Conservation (phyloP, 2,797 vertebrate genomes). For the Alosa sapidissima region DNA sequence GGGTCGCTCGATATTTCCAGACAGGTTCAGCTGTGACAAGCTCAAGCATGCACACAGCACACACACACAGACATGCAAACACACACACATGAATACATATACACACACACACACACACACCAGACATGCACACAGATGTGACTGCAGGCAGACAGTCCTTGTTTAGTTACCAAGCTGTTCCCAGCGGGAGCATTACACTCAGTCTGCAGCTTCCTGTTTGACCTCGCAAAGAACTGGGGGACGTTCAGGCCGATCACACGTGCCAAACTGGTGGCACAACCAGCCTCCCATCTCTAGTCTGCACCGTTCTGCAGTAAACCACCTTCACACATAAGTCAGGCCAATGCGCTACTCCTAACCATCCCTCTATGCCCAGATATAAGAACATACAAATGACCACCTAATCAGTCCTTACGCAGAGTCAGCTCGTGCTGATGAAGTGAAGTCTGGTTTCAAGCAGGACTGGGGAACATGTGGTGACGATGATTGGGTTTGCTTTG, state of each 20-base stretch:
- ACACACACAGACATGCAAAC: not conserved
- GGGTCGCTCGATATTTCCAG: not conserved
- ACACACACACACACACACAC: not conserved
- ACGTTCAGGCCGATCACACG: not conserved
- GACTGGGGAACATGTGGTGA: not conserved
- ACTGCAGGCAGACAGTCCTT: not conserved
- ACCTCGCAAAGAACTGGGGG: conserved; percentile 30
- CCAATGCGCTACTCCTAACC: not conserved
- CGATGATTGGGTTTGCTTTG: not conserved
- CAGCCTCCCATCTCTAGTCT: not conserved
- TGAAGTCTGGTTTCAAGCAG: not conserved
- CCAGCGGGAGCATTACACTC: not conserved
- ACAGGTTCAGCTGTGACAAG: not conserved
- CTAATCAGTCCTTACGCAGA: not conserved
- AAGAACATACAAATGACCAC: not conserved
- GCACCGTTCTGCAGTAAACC: not conserved
- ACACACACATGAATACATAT: not conserved
- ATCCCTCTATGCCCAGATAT: not conserved
- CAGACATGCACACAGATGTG: not conserved
- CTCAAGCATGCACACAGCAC: not conserved
- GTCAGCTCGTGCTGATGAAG: not conserved
- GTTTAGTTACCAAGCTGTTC: not conserved
- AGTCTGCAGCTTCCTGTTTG: not conserved
- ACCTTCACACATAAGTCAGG: not conserved
- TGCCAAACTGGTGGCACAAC: not conserved